Conservation (phyloP, 1,140 invertebrate genomes). For the Steinernema khuongi region DNA sequence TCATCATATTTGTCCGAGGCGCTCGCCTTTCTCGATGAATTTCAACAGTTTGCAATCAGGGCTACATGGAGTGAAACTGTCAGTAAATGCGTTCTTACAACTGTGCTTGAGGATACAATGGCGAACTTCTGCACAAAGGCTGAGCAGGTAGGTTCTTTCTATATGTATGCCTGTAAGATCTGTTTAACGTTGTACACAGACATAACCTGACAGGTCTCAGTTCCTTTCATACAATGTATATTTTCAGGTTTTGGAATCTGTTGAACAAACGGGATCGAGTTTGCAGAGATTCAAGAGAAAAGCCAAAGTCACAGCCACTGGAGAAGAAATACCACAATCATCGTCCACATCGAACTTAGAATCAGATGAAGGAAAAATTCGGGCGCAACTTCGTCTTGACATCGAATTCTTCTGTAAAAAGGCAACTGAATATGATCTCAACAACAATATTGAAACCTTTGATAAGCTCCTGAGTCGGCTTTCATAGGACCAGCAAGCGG, state of each 20-base stretch:
- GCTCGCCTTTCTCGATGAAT: slow-evolving; percentile 62
- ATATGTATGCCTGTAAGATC: no score
- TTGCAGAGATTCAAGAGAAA: slow-evolving; percentile 33
- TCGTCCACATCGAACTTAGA: background rate
- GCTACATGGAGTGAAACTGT: background rate
- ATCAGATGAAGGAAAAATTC: slow-evolving; percentile 66
- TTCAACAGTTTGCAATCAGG: background rate
- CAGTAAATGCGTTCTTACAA: background rate
- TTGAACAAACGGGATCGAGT: slow-evolving; percentile 31
- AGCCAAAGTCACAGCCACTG: slow-evolving; percentile 64
- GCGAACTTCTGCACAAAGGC: slow-evolving; percentile 10
- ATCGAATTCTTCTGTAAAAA: background rate
- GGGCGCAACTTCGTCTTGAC: slow-evolving; percentile 26
- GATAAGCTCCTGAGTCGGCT: background rate
- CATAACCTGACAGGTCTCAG: no score
- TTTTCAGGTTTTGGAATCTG: slow-evolving; percentile 27
- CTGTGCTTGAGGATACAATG: background rate
- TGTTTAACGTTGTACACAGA: no score
- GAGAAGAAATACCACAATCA: slow-evolving; percentile 64
- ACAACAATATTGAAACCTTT: background rate
- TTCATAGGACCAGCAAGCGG: background rate
- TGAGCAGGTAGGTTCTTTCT: slow-evolving; percentile 58
- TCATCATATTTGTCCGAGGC: slow-evolving; percentile 73
- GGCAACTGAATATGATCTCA: background rate
- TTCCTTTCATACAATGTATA: slow-evolving; percentile 62